A percentile compares a stretch with the other conserved stretches of the same genome.
These are phyloP conservation scores for Thereva nobilitata DNA, from an alignment of 2,888 invertebrate genomes.

Conservation along the genomic window DNA sequence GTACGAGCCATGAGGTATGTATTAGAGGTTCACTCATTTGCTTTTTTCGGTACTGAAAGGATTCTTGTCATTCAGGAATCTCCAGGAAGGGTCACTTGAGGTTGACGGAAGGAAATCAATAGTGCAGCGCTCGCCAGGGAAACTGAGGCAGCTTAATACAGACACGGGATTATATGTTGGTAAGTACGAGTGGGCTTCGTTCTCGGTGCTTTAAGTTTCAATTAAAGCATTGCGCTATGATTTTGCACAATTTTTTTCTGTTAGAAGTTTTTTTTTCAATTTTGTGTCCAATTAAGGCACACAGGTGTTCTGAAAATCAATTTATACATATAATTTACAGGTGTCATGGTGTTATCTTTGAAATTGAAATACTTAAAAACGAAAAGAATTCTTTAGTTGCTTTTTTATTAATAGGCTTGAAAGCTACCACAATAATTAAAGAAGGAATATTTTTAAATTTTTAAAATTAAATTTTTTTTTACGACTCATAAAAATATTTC, in stretches of 20 bases:
- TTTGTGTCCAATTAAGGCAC: too few relatives aligned
- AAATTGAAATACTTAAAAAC: too few relatives aligned
- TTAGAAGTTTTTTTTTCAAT: too few relatives aligned
- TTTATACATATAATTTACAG: too few relatives aligned
- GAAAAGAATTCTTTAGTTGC: too few relatives aligned
- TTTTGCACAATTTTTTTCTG: not conserved
- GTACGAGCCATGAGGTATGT: constrained; percentile 73
- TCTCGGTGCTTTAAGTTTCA: not conserved
- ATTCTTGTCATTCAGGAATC: constrained; percentile 65
- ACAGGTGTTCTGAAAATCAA: too few relatives aligned
- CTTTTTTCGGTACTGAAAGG: not conserved
- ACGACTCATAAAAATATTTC: too few relatives aligned
- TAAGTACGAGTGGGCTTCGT: constrained; percentile 55
- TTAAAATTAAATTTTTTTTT: too few relatives aligned
- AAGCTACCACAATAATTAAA: too few relatives aligned
- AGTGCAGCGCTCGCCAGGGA: constrained; percentile 81
- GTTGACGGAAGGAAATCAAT: constrained; percentile 86
- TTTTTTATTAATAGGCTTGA: too few relatives aligned
- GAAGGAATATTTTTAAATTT: too few relatives aligned
- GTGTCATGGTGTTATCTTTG: too few relatives aligned
- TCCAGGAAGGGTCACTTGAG: constrained; percentile 82
- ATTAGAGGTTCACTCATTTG: constrained; percentile 11
- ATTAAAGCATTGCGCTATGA: constrained; percentile 11
- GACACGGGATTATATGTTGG: constrained; percentile 90
- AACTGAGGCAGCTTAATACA: constrained; percentile 80